These are phyloP conservation scores for Acanthiza pusilla DNA, from an alignment of 2,797 vertebrate species.

Conservation along the genomic window DNA sequence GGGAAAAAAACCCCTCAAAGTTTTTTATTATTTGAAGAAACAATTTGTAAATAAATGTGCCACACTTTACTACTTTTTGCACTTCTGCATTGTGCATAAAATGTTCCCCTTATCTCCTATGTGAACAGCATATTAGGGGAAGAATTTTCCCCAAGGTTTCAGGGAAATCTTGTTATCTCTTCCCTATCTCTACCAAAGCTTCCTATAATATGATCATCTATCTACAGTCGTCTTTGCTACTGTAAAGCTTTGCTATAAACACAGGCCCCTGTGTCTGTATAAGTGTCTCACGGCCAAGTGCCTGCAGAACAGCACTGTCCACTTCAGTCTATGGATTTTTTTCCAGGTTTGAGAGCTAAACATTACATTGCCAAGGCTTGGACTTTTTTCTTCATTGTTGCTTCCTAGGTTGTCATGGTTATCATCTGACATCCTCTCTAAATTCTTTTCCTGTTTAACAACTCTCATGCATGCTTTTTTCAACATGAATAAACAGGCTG, in stretches of 20 bases:
- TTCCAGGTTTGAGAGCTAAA: constrained; percentile 17
- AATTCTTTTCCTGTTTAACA: constrained; percentile 56
- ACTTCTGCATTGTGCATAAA: neutral
- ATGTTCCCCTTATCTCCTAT: neutral
- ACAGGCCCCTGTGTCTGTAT: neutral
- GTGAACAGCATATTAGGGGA: neutral
- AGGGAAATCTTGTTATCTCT: neutral
- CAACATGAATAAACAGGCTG: constrained; percentile 41
- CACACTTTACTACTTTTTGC: neutral
- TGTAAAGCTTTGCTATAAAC: neutral
- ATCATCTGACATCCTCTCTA: constrained; percentile 58
- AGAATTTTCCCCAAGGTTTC: neutral
- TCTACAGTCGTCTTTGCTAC: neutral
- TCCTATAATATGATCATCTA: neutral
- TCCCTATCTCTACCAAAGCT: neutral
- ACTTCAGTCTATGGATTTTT: neutral
- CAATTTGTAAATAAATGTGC: neutral
- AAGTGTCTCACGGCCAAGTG: neutral
- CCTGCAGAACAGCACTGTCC: neutral
- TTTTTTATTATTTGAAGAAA: neutral
- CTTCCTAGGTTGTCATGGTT: constrained; percentile 67
- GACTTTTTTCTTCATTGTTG: constrained; percentile 19
- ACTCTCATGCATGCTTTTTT: constrained; percentile 3
- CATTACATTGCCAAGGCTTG: constrained; percentile 9
- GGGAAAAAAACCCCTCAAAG: neutral